Base-by-base conservation (phyloP, 2,797 vertebrate species). In the Borostomias antarcticus region DNA sequence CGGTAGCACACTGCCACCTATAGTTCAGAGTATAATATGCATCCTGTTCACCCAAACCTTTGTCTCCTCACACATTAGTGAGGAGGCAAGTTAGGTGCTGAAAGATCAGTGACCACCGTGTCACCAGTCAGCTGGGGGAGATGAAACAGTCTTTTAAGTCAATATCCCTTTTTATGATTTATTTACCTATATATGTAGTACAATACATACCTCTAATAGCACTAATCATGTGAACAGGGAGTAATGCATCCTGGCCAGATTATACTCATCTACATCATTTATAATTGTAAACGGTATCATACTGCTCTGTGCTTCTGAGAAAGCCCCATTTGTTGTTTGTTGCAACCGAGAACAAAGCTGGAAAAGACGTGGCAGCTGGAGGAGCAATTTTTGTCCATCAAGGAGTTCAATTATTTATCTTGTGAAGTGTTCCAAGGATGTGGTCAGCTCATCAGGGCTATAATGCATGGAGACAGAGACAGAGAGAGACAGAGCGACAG, bases 1-100 rank as follows among this genome's bases (percentile, higher is more conserved):
- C 89, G 91, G 91, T 88, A 86, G 85, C 86, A 91, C 85, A 93
- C 89, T 92, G 93, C 93, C 93, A 93, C 91, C 93, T 94, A 92
- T 89, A 88, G 90, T 75, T 76, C 70, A 72, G 77, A 78, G 7
- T 29, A n/a, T 65, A 57, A 67, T 56, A 28, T 56, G 66, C 13
- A 53, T 70, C 64, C 50, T 25, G 40, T 45, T 45, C 23, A 73
- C 66, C 64, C 53, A 75, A 79, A 77, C 80, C 82, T 77, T 86
- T 89, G 78, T 81, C 74, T 74, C 29, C 67, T 74, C 66, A 66
- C 79, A 77, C 86, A 87, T 86, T 86, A 82, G 70, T 79, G 80
- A 78, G 70, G 72, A 86, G 85, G 87, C 85, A 91, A 87, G 78
- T 85, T 87, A 85, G 83, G 77, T 85, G 81, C 77, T 89, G 85